Percentiles rank a stretch among this genome's conserved stretches.
Evolutionary conservation across 2,113 vertebrate species (phyloP).

Genomic region (Neodontobutis hainanensis): DNA sequence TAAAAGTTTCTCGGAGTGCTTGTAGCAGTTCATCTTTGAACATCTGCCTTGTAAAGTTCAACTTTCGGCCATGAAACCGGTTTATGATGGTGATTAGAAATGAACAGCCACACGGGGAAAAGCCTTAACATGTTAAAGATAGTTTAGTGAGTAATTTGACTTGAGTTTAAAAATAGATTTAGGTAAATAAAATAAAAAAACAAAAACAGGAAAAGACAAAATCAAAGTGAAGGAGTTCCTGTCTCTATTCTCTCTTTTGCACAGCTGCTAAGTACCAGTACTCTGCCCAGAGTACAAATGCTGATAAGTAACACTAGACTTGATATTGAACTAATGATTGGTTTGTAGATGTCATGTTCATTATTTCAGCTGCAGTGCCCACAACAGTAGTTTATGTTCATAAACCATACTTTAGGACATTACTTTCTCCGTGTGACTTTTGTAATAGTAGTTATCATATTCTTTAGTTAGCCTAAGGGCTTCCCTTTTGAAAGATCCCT

Average conservation of each 20-base stretch:
- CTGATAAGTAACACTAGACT: background rate
- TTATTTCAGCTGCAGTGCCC: background rate
- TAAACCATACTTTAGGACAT: background rate
- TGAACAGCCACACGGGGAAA: background rate
- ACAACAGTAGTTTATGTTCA: background rate
- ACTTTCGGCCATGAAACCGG: background rate
- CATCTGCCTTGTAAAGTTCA: background rate
- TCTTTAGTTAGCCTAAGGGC: background rate
- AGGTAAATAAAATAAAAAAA: no score
- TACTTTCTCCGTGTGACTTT: background rate
- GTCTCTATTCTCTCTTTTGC: conserved; percentile 4
- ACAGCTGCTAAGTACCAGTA: background rate
- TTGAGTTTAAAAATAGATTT: background rate
- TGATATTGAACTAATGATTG: conserved; percentile 1
- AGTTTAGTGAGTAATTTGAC: no score
- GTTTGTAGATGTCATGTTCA: background rate
- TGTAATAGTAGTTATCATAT: background rate
- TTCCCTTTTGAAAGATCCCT: background rate
- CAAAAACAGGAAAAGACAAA: background rate
- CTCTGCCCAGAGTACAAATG: background rate
- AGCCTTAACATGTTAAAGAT: no score
- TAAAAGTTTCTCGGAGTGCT: background rate
- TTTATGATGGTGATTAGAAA: background rate
- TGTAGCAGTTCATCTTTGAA: background rate
- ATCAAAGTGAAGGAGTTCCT: background rate